Conservation (phyloP, 35 echinoderm and acorn worm genomes). For the Lytechinus pictus region DNA sequence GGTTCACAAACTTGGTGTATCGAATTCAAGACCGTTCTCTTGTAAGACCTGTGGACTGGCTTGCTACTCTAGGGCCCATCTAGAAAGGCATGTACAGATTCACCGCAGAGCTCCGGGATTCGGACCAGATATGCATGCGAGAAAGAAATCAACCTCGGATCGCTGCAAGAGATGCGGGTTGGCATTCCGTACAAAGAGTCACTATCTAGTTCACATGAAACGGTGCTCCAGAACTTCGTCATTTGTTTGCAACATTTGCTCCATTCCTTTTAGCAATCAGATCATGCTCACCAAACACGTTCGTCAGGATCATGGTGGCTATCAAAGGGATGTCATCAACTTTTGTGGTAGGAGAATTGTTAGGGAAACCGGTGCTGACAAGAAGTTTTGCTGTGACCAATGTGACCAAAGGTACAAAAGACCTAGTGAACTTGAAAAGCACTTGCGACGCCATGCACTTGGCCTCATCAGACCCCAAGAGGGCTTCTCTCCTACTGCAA, state of each 20-base stretch:
- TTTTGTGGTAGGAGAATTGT: background rate
- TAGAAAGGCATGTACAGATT: conserved; percentile 17
- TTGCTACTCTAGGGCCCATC: background rate
- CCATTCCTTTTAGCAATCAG: conserved; percentile 26
- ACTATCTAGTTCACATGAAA: conserved; percentile 19
- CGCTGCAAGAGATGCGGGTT: conserved; percentile 48
- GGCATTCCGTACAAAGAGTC: background rate
- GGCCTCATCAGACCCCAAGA: background rate
- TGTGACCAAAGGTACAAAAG: conserved; percentile 42
- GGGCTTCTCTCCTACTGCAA: background rate
- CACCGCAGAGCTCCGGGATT: conserved; percentile 17
- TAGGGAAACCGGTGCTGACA: conserved; percentile 28
- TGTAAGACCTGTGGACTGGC: conserved; percentile 25
- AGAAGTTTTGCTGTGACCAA: conserved; percentile 46
- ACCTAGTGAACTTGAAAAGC: conserved; percentile 46
- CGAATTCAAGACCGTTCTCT: conserved; percentile 16
- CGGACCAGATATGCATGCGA: background rate
- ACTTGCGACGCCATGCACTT: conserved; percentile 23
- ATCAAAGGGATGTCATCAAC: conserved; percentile 37
- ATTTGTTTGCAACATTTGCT: conserved; percentile 1
- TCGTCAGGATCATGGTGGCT: background rate
- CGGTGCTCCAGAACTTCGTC: background rate
- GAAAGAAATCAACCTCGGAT: background rate
- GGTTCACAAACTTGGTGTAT: conserved; percentile 32
- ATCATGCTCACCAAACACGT: conserved; percentile 44